Evolutionary conservation across 2,888 invertebrate species (phyloP), one percentile per base, ranked within the genome.

Genomic region (Argyresthia albistria): DNA sequence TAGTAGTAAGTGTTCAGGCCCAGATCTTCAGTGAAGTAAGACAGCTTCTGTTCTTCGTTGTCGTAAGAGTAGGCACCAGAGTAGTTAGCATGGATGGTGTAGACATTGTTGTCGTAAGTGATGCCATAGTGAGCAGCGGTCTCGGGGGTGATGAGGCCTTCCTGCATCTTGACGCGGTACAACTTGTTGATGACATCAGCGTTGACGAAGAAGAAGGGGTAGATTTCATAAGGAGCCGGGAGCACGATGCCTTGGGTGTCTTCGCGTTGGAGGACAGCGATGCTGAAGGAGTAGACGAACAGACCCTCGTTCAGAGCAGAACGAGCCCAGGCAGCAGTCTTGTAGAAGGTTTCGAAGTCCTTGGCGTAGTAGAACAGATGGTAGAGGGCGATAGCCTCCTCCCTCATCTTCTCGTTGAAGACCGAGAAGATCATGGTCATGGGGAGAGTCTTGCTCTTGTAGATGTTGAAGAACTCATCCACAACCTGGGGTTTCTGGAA

Each of bases 21-120:
- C 60, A 93, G 80, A 64, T 93, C 93, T 66, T 93, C 92, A 37
- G 90, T 91, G 76, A 92, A 92, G 76, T 93, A 93, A 42, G 90
- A 82, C 54, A 93, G 60, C 55, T 84, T 88, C 63, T 88, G 86
- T 61, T 93, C 92, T 1, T 82, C 66, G 59, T 90, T 89, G 59
- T 80, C 84, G 63, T 88, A 89, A 59, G 80, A 71, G 43, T 67
- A 65, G 43, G 84, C 64, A 60, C 84, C 89, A 11, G 90, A 90
- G 61, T 91, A 91, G 69, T 92, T 92, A 14, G 89, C 80, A 54
- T 89, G 88, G 63, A 89, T 80, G 35, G 88, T 71, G 59, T 81
- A 89, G n/a, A 76, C 63, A 46, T 87, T 69, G 16, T 70, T 66
- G 52, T 83, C 82, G 35, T 71, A 69, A 11, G 79, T 69, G 35